Evolutionary conservation across 2,888 invertebrate species (phyloP).

Genomic region (Adela reaumurella): DNA sequence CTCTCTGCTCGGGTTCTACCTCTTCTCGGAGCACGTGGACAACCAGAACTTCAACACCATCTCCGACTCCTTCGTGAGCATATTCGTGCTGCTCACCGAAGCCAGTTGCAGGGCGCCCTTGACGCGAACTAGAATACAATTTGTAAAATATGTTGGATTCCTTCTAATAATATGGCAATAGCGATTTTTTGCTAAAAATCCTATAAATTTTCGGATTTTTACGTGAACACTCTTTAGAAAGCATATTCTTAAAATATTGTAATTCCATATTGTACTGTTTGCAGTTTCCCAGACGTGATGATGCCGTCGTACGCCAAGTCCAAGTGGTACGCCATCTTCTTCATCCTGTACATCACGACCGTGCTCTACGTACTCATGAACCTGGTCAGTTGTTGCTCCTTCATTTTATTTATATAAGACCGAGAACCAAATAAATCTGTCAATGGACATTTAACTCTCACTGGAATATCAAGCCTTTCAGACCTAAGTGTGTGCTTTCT

Average conservation of each 20-base stretch:
- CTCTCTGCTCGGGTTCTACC: constrained; percentile 75
- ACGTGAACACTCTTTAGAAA: neutral
- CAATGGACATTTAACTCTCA: too few species aligned
- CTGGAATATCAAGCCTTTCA: too few species aligned
- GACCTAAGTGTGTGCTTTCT: too few species aligned
- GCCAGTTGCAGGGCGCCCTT: too few species aligned
- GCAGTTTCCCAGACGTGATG: constrained; percentile 89
- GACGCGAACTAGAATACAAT: too few species aligned
- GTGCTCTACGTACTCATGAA: constrained; percentile 87
- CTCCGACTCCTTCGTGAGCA: constrained; percentile 79
- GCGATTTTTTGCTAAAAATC: too few species aligned
- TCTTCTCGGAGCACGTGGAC: constrained; percentile 70
- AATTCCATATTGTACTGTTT: constrained; percentile 15
- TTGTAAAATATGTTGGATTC: too few species aligned
- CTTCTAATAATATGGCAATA: too few species aligned
- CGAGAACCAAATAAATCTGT: neutral
- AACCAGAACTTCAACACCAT: constrained; percentile 77
- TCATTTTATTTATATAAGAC: neutral
- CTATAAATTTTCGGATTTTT: too few species aligned
- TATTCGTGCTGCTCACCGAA: constrained; percentile 86
- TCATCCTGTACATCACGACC: constrained; percentile 79
- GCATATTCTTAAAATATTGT: neutral
- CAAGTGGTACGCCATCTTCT: constrained; percentile 82
- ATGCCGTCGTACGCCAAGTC: constrained; percentile 83
- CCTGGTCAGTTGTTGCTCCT: constrained; percentile 55